A percentile compares a stretch with the other conserved stretches of the same genome.
Evolutionary conservation across 2,888 invertebrate genomes (phyloP).

Genomic region (Athetis lepigone): DNA sequence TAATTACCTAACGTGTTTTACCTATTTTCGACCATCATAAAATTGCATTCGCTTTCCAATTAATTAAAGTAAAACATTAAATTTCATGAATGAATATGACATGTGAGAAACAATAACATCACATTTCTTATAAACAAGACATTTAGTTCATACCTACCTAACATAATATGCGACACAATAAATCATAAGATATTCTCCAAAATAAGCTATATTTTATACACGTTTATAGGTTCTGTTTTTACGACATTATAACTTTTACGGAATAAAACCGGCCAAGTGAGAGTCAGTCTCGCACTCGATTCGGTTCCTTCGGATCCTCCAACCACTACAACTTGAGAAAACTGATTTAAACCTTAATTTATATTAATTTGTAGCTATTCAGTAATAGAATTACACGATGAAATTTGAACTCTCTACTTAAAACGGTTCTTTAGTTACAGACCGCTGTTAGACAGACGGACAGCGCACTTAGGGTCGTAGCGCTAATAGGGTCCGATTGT

Average conservation of each 20-base stretch:
- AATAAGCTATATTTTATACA: conserved; percentile 49
- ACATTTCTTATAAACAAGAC: conserved; percentile 16
- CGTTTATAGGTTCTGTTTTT: conserved; percentile 46
- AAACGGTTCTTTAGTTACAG: too few species aligned
- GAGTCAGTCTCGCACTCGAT: too few species aligned
- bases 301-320: too few species aligned
- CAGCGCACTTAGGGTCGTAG: too few species aligned
- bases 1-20: conserved; percentile 44
- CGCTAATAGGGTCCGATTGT: too few species aligned
- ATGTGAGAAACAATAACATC: background rate
- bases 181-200: conserved; percentile 47
- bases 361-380: too few species aligned
- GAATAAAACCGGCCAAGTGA: too few species aligned
- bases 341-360: too few species aligned
- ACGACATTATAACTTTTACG: conserved; percentile 50
- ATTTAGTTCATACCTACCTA: conserved; percentile 1
- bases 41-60: conserved; percentile 39
- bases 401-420: too few species aligned
- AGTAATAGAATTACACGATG: too few species aligned
- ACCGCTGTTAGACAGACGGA: too few species aligned
- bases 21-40: conserved; percentile 4
- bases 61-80: conserved; percentile 27
- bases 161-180: conserved; percentile 43
- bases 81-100: conserved; percentile 23
- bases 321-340: too few species aligned